Percentiles rank a stretch among this genome's conserved stretches.
phyloP scores from a whole-genome alignment of 2,797 vertebrate genomes.

The Chelon labrosus region DNA sequence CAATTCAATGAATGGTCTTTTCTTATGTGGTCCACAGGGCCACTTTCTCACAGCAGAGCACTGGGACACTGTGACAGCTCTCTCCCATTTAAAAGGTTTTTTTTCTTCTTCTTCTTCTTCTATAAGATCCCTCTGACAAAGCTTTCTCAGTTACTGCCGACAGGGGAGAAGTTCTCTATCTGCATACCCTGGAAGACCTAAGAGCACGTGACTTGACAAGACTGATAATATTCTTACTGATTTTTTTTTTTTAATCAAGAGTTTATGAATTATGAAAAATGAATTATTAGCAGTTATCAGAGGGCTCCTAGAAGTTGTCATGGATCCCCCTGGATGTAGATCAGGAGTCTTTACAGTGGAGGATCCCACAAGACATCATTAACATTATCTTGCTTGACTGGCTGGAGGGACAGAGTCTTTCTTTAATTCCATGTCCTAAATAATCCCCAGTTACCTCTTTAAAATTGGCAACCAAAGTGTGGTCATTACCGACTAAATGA shows the following conservation, averaged over 20 bases:
- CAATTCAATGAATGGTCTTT: conserved; percentile 57
- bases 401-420: conserved; percentile 60
- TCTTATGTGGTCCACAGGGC: conserved; percentile 45
- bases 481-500: conserved; percentile 53
- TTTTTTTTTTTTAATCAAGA: conserved; percentile 59
- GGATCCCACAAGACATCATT: conserved; percentile 83
- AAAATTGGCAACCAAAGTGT: conserved; percentile 56
- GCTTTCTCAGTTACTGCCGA: conserved; percentile 41
- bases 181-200: conserved; percentile 34
- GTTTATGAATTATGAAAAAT: conserved; percentile 55
- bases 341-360: conserved; percentile 57
- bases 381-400: conserved; percentile 74
- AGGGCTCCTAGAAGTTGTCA: conserved; percentile 57
- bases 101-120: conserved; percentile 3
- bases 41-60: conserved; percentile 36
- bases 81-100: conserved; percentile 37
- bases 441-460: conserved; percentile 56
- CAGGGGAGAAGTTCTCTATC: conserved; percentile 19
- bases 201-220: conserved; percentile 53
- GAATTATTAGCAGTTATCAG: conserved; percentile 71
- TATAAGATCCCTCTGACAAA: conserved; percentile 39
- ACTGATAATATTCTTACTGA: conserved; percentile 63
- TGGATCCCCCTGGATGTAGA: conserved; percentile 70
- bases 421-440: conserved; percentile 61
- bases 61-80: conserved; percentile 26